Evolutionary conservation across 2,797 vertebrate species (phyloP), one percentile per base, ranked within the genome.

Genomic region (Scarus forsteni): DNA sequence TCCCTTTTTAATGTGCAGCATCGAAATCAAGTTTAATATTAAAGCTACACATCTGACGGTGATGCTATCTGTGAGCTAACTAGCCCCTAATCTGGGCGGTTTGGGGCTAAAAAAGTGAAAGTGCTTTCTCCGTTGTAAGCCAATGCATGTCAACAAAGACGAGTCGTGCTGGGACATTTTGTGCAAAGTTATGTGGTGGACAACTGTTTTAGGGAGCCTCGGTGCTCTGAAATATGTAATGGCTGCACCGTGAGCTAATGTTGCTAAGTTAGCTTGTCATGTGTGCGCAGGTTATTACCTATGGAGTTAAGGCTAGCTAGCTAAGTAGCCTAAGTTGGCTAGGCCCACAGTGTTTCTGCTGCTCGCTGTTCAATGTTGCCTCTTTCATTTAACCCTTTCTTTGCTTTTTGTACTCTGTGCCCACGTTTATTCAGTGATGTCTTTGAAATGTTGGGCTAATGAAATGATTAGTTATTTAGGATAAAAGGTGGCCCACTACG

Each of bases 221-320:
- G 18, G 70, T 70, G 59, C 27, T 62, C 46, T 56, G 40, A 69
- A 62, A 70, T 51, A 7, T 71, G 1, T 38, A 63, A 67, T 59
- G 45, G 66, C 58, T 84, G 81, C 81, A 79, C 62, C 51, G 78
- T 75, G 48, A 82, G 87, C 90, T 92, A 93, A 89, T 79, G 81
- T 90, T 88, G 88, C 90, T 70, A 69, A 76, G 82, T 87, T 93
- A 92, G 91, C 92, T 80, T 73, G 78, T 88, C 84, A 79, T 91
- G 85, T 91, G 86, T 85, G 64, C 75, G 70, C 86, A 91, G 85
- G 82, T 89, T 86, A 27, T 60, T 82, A 85, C 71, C 84, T 88
- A 76, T 61, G 63, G 75, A 76, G 73, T 54, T 14, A 59, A 15
- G 7, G 89, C 87, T 91, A 92, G 85, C 90, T 77, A 60, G 89